Percentiles rank a stretch among this genome's conserved stretches.
Conservation (phyloP, 1,140 invertebrate species). For the Vanessa atalanta region DNA sequence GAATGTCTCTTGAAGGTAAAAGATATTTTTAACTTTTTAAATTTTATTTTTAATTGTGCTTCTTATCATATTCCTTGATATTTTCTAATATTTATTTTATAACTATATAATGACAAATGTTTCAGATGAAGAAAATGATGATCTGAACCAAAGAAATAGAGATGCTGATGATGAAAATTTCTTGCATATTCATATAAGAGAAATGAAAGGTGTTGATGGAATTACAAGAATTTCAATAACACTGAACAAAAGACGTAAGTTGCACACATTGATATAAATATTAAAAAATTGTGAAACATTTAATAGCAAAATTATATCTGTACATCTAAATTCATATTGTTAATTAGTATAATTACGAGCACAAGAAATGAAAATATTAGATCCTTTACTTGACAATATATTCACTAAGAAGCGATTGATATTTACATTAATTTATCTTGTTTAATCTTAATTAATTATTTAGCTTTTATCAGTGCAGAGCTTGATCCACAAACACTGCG, state of each 20-base stretch:
- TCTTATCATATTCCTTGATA: neutral
- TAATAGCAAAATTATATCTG: no score
- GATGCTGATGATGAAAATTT: constrained; percentile 44
- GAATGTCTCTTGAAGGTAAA: constrained; percentile 43
- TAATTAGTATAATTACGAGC: neutral
- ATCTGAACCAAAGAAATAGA: constrained; percentile 11
- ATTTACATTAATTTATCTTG: no score
- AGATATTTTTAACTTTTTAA: neutral
- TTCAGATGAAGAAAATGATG: constrained; percentile 5
- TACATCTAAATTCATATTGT: no score
- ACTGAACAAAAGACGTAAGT: constrained; percentile 61
- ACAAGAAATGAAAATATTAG: neutral
- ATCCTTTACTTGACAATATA: no score
- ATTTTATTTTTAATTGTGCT: neutral
- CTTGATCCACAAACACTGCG: no score
- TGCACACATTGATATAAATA: neutral
- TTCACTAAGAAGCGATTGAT: no score
- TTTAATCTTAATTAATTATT: no score
- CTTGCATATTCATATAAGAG: constrained; percentile 61
- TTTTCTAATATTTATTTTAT: constrained; percentile 3
- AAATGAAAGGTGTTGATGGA: constrained; percentile 49
- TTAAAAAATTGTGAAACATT: no score
- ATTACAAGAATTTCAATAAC: constrained; percentile 54
- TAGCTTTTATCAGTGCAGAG: no score
- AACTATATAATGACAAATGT: neutral